Evolutionary conservation across 92 coral and sea anemone genomes (phyloP), one percentile per base, ranked within the genome.

Genomic region (Muricea muricata): DNA sequence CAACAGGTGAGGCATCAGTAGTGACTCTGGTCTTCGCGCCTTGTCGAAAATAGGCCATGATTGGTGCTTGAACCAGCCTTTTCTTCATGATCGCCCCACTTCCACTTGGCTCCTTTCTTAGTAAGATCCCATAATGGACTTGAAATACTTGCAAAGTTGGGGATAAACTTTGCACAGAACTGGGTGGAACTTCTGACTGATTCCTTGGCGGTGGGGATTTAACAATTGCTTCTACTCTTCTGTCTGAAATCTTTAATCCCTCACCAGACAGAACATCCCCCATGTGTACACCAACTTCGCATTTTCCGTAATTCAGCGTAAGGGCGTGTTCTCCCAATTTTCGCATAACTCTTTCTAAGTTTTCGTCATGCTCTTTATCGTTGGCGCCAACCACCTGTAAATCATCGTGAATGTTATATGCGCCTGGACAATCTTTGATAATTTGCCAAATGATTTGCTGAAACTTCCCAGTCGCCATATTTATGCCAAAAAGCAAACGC

Each of bases 1-100:
- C n/a, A n/a, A n/a, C n/a, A n/a, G n/a, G n/a, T n/a, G 88, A 90
- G 20, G 93, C 93, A 78, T 88, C 93, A 42, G 97, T 88, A 45
- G 86, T 82, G 61, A 93, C 25, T 35, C 92, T 68, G 72, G 89
- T 90, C 31, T 46, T 52, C 0, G 93, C 91, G 42, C 75, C 88
- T 45, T 87, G 92, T 15, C 65, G 81, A 80, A 8, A 79, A 80
- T 79, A 90, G 20, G 88, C 93, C 90, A 85, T 90, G 7, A 87
- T 90, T 37, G 92, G 92, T 47, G 87, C 92, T 25, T 34, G 63
- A 7, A 87, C 85, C 18, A 87, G 68, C 55, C 65, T 50, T 41
- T 86, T n/a, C n/a, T n/a, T n/a, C n/a, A n/a, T n/a, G n/a, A n/a
- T 12, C 39, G 3, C 82, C 86, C 87, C 87, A 82, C 58, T 52